These are phyloP conservation scores for Opisthograptis luteolata DNA, from an alignment of 2,888 invertebrate species.

Conservation along the genomic window DNA sequence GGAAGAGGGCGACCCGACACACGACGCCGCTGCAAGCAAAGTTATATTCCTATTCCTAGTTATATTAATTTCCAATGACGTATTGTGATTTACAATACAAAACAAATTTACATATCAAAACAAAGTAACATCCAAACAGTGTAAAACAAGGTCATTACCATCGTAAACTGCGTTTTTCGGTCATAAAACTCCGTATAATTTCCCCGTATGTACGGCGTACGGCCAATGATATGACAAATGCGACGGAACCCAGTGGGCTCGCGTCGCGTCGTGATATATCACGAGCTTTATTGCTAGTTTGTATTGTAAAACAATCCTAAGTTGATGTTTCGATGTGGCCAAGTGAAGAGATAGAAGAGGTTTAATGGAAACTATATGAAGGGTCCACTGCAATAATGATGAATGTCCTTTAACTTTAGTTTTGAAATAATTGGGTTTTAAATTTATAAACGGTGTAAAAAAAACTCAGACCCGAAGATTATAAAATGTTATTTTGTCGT, in stretches of 20 bases:
- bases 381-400: too few relatives aligned
- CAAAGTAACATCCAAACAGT: constrained; percentile 2
- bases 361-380: too few relatives aligned
- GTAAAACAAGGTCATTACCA: constrained; percentile 11
- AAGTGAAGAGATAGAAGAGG: constrained; percentile 21
- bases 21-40: too few relatives aligned
- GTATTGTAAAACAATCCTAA: constrained; percentile 28
- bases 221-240: constrained; percentile 27
- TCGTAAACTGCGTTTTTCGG: constrained; percentile 16
- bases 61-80: too few relatives aligned
- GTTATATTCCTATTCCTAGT: too few relatives aligned
- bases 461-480: too few relatives aligned
- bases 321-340: constrained; percentile 13
- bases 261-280: constrained; percentile 28
- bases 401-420: too few relatives aligned
- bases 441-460: too few relatives aligned
- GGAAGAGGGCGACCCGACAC: too few relatives aligned
- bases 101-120: not conserved
- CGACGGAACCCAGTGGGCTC: constrained; percentile 30
- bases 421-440: too few relatives aligned
- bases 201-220: constrained; percentile 15
- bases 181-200: constrained; percentile 20
- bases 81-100: constrained; percentile 8
- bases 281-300: constrained; percentile 28
- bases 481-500: too few relatives aligned